phyloP scores from a whole-genome alignment of 2,797 vertebrate species.

The Lates japonicus region DNA sequence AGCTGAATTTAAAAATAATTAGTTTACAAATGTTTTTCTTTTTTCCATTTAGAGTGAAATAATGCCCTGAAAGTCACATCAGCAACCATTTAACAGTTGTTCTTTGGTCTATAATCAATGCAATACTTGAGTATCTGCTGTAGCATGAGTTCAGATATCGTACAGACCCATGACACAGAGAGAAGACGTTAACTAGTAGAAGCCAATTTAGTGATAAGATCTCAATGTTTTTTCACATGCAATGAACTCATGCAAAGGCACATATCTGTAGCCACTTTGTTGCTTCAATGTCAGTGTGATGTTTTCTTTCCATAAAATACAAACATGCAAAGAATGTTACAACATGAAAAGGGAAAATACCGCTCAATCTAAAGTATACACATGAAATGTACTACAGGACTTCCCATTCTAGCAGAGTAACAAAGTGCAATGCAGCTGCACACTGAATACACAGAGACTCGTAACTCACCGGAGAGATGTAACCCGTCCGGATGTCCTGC shows the following conservation, averaged over 20 bases:
- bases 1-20: not conserved
- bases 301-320: slow-evolving; percentile 73
- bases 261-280: slow-evolving; percentile 60
- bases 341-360: slow-evolving; percentile 70
- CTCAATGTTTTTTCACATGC: slow-evolving; percentile 82
- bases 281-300: slow-evolving; percentile 76
- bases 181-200: slow-evolving; percentile 70
- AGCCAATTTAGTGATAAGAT: slow-evolving; percentile 72
- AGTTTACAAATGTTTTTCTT: not conserved
- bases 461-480: slow-evolving; percentile 88
- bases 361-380: slow-evolving; percentile 19
- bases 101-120: slow-evolving; percentile 28
- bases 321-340: slow-evolving; percentile 87
- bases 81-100: slow-evolving; percentile 18
- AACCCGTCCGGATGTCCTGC: slow-evolving; percentile 84
- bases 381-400: slow-evolving; percentile 13
- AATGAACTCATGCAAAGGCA: slow-evolving; percentile 88
- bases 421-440: slow-evolving; percentile 12
- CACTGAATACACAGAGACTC: not conserved
- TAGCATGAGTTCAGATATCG: slow-evolving; percentile 67
- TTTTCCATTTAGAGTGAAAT: slow-evolving; percentile 44
- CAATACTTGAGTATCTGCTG: slow-evolving; percentile 49
- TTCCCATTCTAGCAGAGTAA: slow-evolving; percentile 25
- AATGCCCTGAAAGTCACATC: slow-evolving; percentile 51
- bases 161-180: slow-evolving; percentile 60